These are phyloP conservation scores for Ornithorhynchus anatinus DNA, from an alignment of 2,113 vertebrate genomes.

Conservation along the genomic window DNA sequence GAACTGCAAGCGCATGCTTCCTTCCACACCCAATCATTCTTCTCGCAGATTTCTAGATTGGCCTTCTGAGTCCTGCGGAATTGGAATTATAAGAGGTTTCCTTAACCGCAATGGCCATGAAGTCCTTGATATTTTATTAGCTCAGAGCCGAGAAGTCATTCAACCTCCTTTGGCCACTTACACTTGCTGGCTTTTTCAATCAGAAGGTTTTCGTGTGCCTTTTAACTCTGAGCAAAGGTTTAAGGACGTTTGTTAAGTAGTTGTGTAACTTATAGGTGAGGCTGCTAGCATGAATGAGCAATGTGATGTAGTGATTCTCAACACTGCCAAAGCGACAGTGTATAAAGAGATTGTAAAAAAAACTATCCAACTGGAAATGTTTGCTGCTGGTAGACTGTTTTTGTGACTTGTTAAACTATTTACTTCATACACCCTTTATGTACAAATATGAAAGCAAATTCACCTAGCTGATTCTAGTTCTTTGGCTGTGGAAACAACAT, in stretches of 20 bases:
- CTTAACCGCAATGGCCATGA: slow-evolving; percentile 11
- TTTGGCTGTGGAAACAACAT: too few species aligned
- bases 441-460: too few species aligned
- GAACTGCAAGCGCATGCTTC: too few species aligned
- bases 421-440: too few species aligned
- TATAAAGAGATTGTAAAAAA: slow-evolving; percentile 9
- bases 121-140: slow-evolving; percentile 15
- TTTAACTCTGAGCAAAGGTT: background rate
- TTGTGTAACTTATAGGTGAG: background rate
- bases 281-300: background rate
- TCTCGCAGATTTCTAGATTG: background rate
- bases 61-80: background rate
- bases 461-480: too few species aligned
- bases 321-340: background rate
- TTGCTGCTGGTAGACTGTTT: background rate
- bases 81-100: slow-evolving; percentile 8
- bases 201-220: background rate
- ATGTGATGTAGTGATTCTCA: slow-evolving; percentile 5
- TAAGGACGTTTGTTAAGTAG: background rate
- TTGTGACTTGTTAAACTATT: too few species aligned
- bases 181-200: slow-evolving; percentile 30
- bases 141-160: slow-evolving; percentile 5
- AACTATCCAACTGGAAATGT: background rate
- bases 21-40: background rate
- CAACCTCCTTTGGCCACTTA: slow-evolving; percentile 1